Evolutionary conservation across 2,888 invertebrate genomes (phyloP).

Genomic region (Oxyteleia sp.): DNA sequence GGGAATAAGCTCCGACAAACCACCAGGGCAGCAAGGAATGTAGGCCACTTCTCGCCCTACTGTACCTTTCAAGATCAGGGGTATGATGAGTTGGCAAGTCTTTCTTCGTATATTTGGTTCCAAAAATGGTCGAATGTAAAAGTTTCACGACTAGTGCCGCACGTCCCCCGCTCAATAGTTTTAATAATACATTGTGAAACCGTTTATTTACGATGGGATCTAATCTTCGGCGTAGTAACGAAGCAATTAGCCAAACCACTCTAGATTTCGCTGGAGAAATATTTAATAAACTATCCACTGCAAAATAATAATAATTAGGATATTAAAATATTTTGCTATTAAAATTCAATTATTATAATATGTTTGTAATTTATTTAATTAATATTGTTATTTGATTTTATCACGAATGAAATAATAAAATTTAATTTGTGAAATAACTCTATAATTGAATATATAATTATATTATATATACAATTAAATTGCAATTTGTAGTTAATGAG

Average conservation of each 20-base stretch:
- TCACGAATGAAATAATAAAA: too few species aligned
- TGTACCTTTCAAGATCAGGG: slow-evolving; percentile 77
- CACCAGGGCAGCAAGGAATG: slow-evolving; percentile 83
- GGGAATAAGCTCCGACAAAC: slow-evolving; percentile 80
- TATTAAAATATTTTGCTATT: too few species aligned
- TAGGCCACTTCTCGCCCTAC: slow-evolving; percentile 81
- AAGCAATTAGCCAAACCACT: slow-evolving; percentile 82
- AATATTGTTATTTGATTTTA: too few species aligned
- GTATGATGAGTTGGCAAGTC: slow-evolving; percentile 52
- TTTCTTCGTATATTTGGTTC: slow-evolving; percentile 62
- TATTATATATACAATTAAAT: too few species aligned
- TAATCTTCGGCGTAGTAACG: slow-evolving; percentile 78
- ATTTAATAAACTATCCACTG: slow-evolving; percentile 82
- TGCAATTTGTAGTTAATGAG: too few species aligned
- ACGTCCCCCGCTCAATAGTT: slow-evolving; percentile 84
- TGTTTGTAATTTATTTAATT: too few species aligned
- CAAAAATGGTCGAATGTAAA: slow-evolving; percentile 82
- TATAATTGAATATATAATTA: too few species aligned
- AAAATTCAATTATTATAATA: too few species aligned
- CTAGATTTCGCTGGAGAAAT: slow-evolving; percentile 78
- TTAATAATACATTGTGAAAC: slow-evolving; percentile 80
- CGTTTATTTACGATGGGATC: slow-evolving; percentile 81
- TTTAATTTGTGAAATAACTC: too few species aligned
- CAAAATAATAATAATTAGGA: too few species aligned
- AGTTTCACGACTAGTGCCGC: slow-evolving; percentile 84